Evolutionary conservation across 2,797 vertebrate genomes (phyloP).

Genomic region (Mionectes olivaceus): DNA sequence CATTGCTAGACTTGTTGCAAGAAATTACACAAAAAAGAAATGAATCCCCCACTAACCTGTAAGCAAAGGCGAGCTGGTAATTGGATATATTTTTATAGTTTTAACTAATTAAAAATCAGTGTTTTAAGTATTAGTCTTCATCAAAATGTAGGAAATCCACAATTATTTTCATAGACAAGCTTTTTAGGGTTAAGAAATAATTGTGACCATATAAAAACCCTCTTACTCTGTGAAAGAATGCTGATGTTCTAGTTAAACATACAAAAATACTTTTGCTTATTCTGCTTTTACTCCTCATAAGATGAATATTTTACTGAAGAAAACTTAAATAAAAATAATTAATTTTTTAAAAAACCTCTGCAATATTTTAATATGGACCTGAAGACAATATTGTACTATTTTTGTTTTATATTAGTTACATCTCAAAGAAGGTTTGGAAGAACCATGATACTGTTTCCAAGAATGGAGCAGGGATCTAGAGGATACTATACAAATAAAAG

Average conservation of each 20-base stretch:
- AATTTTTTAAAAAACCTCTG: no score
- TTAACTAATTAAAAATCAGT: not conserved
- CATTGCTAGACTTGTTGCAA: not conserved
- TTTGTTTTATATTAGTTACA: not conserved
- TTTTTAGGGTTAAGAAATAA: not conserved
- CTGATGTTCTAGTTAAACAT: not conserved
- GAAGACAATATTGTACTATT: not conserved
- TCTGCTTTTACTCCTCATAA: not conserved
- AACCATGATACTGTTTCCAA: not conserved
- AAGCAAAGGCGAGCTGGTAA: not conserved
- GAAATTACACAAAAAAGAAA: not conserved
- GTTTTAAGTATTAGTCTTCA: not conserved
- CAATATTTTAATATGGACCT: not conserved
- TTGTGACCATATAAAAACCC: not conserved
- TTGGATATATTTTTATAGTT: not conserved
- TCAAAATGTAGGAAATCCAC: not conserved
- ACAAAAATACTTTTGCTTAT: not conserved
- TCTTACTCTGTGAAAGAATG: not conserved
- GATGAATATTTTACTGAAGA: not conserved
- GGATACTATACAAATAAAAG: not conserved
- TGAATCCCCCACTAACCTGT: fast-evolving
- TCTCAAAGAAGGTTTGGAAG: not conserved
- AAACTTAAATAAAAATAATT: not conserved
- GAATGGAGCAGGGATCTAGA: not conserved
- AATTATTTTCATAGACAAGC: not conserved